Percentiles rank a stretch among this genome's conserved stretches.
Evolutionary conservation across 2,797 vertebrate species (phyloP).

Genomic region (Petrocephalus sullivani): DNA sequence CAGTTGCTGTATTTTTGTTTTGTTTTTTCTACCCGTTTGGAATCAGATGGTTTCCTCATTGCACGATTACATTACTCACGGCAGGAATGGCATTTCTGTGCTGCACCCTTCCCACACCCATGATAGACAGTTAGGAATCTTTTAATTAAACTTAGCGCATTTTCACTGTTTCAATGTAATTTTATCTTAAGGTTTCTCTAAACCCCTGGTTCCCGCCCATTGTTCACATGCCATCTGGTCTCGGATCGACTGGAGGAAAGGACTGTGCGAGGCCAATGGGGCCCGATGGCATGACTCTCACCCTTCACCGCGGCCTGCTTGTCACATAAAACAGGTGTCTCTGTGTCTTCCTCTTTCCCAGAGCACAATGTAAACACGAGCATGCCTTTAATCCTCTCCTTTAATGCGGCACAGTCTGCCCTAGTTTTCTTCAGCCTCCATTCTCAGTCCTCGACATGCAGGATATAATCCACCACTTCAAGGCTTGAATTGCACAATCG

Average conservation of each 20-base stretch:
- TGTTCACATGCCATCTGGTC: background rate
- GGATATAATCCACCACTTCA: background rate
- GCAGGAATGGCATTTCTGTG: background rate
- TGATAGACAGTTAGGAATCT: conserved; percentile 13
- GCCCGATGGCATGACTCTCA: background rate
- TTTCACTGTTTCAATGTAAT: background rate
- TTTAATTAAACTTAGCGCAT: conserved; percentile 3
- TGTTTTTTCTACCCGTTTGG: background rate
- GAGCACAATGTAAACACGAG: background rate
- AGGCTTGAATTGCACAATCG: background rate
- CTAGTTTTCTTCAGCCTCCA: background rate
- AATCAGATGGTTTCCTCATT: background rate
- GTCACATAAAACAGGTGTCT: background rate
- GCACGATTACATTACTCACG: background rate
- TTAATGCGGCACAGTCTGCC: background rate
- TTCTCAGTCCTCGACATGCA: background rate
- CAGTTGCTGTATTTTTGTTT: background rate
- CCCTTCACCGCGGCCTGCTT: background rate
- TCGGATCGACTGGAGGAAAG: background rate
- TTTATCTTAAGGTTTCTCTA: conserved; percentile 8
- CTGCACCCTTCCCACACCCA: background rate
- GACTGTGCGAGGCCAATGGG: background rate
- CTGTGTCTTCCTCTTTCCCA: background rate
- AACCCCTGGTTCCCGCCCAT: background rate
- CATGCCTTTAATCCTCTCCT: background rate